Base-by-base conservation (phyloP, 2,888 invertebrate species). In the Apamea epomidion region DNA sequence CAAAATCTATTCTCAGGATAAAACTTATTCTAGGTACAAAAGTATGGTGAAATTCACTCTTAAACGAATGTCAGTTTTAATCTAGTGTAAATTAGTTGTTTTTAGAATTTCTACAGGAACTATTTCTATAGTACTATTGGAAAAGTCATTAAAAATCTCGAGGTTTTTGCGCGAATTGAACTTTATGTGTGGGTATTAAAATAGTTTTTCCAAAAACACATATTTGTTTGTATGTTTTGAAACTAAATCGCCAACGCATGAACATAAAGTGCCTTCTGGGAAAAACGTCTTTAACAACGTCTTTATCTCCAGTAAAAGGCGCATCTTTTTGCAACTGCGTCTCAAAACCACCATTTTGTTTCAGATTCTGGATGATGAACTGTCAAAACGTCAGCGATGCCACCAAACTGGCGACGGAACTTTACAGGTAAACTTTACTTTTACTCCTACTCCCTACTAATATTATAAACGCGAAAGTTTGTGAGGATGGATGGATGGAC, bases 361-460 rank as follows among this genome's bases (percentile, higher is more conserved):
- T 93, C 92, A 98, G 99, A 93, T 99, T 99, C 96, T 99, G 99
- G 99, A 97, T 99, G 82, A 99, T 99, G 98, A 99, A 99, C 95
- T 99, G 99, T 93, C 98, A 99, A 87, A 99, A 99, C 94, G 98
- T 99, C 42, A 97, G 98, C 81, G 99, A 99, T 92, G 99, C 99
- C 0, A 99, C 99, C 14, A 98, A 99, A 94, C 98, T 99, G 98
- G 99, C 99, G 0, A 99, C 99, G 0, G 99, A 99, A 92, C 97
- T 99, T 62, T 99, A 99, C 97, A 98, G 98, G 93, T 99, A 98
- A 96, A n/a, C 21, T 14, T n/a, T n/a, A 51, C 25, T 29, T 62
- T 7, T 29, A 62, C 18, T 58, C 54, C 21, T 8, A 54, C 48
- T 18, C 6, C 37, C 37, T 42, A 58, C 14, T 25, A 58, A 58